These are phyloP conservation scores for Takifugu ocellatus DNA, from an alignment of 2,797 vertebrate genomes.

Conservation along the genomic window DNA sequence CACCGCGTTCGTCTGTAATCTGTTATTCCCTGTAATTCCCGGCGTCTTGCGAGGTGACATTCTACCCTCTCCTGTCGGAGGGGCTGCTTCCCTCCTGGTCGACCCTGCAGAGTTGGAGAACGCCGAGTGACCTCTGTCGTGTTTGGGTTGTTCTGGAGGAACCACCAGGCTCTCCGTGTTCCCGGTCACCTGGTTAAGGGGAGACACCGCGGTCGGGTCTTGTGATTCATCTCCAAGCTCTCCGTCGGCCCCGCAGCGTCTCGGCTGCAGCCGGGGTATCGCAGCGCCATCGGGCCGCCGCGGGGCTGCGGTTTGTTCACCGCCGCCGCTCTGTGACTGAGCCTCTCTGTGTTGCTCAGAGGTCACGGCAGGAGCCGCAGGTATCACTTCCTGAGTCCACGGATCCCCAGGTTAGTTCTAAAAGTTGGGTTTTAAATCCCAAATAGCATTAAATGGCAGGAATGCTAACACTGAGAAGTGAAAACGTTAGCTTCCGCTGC, in stretches of 20 bases:
- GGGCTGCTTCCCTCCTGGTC: no score
- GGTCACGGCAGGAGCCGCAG: conserved; percentile 4
- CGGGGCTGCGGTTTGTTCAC: conserved; percentile 38
- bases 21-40: no score
- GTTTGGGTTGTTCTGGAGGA: not conserved
- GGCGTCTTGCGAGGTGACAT: no score
- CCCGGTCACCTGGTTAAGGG: conserved; percentile 47
- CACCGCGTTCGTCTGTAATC: no score
- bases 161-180: conserved; percentile 1
- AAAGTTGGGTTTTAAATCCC: no score
- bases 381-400: no score
- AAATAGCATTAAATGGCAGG: no score
- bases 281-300: conserved; percentile 22
- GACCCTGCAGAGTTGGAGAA: no score
- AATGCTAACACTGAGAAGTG: no score
- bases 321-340: conserved; percentile 39
- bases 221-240: conserved; percentile 31
- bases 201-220: conserved; percentile 34
- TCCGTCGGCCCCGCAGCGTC: conserved; percentile 6
- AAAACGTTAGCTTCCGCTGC: conserved; percentile 10
- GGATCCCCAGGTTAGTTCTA: no score
- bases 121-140: not conserved
- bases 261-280: conserved; percentile 43
- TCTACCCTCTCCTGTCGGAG: no score
- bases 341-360: conserved; percentile 29